A percentile compares a stretch with the other conserved stretches of the same genome.
Conservation (phyloP, 2,797 vertebrate species). For the Macroramphosus scolopax region DNA sequence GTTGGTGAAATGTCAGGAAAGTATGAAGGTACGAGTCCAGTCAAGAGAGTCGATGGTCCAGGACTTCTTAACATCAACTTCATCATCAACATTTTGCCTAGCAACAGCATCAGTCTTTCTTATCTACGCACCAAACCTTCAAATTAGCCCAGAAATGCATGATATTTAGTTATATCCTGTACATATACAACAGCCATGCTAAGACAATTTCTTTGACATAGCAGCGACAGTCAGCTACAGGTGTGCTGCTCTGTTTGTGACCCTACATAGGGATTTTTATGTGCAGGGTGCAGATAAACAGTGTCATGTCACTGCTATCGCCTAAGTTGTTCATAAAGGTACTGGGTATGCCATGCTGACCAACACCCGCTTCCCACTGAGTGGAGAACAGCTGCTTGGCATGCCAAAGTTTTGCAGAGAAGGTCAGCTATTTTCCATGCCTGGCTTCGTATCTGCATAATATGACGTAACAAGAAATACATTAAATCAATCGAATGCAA, state of each 20-base stretch:
- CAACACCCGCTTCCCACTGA: conserved; percentile 38
- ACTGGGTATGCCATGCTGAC: conserved; percentile 16
- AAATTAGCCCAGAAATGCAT: background rate
- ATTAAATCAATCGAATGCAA: too few species aligned
- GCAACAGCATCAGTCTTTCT: too few species aligned
- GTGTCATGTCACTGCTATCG: conserved; percentile 26
- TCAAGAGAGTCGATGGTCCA: too few species aligned
- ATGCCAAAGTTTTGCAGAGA: background rate
- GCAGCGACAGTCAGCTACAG: conserved; percentile 7
- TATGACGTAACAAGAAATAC: too few species aligned
- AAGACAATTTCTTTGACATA: background rate
- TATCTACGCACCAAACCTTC: too few species aligned
- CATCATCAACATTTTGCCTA: background rate
- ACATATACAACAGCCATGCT: background rate
- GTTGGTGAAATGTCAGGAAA: too few species aligned
- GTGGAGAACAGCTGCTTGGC: conserved; percentile 17
- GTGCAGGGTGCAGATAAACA: conserved; percentile 8
- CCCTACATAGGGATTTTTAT: conserved; percentile 4
- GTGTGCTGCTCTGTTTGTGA: conserved; percentile 4
- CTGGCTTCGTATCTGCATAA: background rate
- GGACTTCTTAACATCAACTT: background rate
- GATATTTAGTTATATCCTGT: background rate
- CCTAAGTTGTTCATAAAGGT: conserved; percentile 24
- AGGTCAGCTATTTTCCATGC: conserved; percentile 6
- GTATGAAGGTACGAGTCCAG: too few species aligned